A percentile compares a stretch with the other conserved stretches of the same genome.
phyloP scores from a whole-genome alignment of 2,113 vertebrate genomes.

The Shinisaurus crocodilurus region DNA sequence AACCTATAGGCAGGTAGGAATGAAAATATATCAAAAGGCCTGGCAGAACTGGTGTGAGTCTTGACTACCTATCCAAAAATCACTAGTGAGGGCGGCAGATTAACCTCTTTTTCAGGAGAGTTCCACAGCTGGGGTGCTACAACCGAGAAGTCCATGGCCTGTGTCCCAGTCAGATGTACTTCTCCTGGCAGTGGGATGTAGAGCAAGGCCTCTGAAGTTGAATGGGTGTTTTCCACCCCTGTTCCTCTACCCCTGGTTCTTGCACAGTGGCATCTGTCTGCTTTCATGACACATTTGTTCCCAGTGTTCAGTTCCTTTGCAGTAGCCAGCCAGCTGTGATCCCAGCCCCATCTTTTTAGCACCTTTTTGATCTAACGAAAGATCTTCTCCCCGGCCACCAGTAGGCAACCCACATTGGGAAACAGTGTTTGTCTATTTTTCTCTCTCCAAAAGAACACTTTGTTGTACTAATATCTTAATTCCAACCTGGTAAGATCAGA shows the following conservation, averaged over 20 bases:
- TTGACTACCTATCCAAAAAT: not conserved
- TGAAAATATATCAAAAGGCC: too few species aligned
- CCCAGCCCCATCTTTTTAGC: not conserved
- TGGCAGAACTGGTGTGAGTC: too few species aligned
- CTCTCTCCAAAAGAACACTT: not conserved
- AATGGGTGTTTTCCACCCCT: too few species aligned
- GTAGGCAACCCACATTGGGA: not conserved
- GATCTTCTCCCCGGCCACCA: not conserved
- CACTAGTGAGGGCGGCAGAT: not conserved
- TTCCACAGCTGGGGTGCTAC: too few species aligned
- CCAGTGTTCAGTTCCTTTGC: not conserved
- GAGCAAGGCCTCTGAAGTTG: not conserved
- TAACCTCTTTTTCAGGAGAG: too few species aligned
- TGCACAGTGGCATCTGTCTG: not conserved
- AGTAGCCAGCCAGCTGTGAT: not conserved
- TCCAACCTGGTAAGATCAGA: conserved; percentile 18
- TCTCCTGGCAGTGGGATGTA: not conserved
- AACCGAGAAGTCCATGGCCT: too few species aligned
- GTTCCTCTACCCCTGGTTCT: not conserved
- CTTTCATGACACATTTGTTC: not conserved
- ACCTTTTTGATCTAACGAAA: not conserved
- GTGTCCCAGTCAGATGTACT: not conserved
- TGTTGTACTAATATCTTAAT: conserved; percentile 8
- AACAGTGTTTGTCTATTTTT: not conserved
- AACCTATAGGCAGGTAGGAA: too few species aligned